A percentile compares a stretch with the other conserved stretches of the same genome.
These are phyloP conservation scores for Leptinotarsa texana DNA, from an alignment of 1,140 invertebrate genomes.

Conservation along the genomic window DNA sequence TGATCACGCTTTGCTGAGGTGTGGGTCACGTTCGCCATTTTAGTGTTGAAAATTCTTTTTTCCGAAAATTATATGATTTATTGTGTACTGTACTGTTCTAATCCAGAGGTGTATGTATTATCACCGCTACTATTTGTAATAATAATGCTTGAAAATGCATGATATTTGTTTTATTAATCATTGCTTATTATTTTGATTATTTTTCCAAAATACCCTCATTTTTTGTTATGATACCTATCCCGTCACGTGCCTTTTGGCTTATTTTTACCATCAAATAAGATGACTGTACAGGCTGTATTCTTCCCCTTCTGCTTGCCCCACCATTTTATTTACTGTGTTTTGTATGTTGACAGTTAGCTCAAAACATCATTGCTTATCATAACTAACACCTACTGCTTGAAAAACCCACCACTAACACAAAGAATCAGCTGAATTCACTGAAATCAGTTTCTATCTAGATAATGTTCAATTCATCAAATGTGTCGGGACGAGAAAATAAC, in stretches of 20 bases:
- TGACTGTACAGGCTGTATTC: conserved; percentile 37
- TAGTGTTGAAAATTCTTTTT: conserved; percentile 46
- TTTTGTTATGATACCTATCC: conserved; percentile 29
- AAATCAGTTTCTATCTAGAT: no score
- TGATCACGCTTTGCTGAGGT: conserved; percentile 55
- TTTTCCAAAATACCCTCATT: conserved; percentile 43
- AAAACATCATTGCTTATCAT: conserved; percentile 33
- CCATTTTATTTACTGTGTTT: conserved; percentile 49
- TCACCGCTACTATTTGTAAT: conserved; percentile 77
- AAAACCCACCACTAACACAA: conserved; percentile 4
- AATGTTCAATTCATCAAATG: no score
- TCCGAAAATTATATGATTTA: conserved; percentile 57
- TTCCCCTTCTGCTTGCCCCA: conserved; percentile 34
- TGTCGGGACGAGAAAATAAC: no score
- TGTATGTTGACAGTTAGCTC: conserved; percentile 30
- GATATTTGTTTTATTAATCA: conserved; percentile 86
- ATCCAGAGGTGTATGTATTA: conserved; percentile 57
- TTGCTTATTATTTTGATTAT: conserved; percentile 66
- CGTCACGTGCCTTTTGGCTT: conserved; percentile 25
- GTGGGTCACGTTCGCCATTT: conserved; percentile 51
- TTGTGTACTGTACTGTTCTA: conserved; percentile 65
- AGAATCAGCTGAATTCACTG: background rate
- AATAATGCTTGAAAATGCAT: conserved; percentile 86
- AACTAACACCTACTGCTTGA: conserved; percentile 34
- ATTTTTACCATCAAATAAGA: conserved; percentile 15